Evolutionary conservation across 2,113 vertebrate species (phyloP).

Genomic region (Felis chaus): DNA sequence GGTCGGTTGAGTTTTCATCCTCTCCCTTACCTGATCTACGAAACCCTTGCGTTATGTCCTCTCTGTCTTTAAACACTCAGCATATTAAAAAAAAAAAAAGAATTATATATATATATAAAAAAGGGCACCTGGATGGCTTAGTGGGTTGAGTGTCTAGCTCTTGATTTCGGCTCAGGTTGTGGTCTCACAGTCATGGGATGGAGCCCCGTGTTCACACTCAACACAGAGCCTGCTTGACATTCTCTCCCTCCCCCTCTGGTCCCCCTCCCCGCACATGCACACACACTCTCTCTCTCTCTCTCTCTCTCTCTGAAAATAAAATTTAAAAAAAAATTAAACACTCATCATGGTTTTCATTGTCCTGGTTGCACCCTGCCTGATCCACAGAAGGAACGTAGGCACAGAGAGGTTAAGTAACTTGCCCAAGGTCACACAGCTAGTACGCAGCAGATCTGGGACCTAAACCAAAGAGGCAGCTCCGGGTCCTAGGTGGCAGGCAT

Average conservation of each 20-base stretch:
- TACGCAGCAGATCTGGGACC: background rate
- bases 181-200: too few species aligned
- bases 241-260: too few species aligned
- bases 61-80: background rate
- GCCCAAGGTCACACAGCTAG: background rate
- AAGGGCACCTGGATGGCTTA: too few species aligned
- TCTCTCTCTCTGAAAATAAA: too few species aligned
- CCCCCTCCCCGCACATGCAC: too few species aligned
- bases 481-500: rapidly evolving
- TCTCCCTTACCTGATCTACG: background rate
- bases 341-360: background rate
- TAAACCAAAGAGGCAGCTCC: background rate
- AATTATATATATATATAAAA: too few species aligned
- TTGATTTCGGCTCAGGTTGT: too few species aligned
- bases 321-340: background rate
- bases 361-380: background rate
- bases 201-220: too few species aligned
- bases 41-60: background rate
- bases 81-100: too few species aligned
- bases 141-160: too few species aligned
- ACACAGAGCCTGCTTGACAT: too few species aligned
- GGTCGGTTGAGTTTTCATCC: background rate
- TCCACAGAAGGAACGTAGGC: background rate
- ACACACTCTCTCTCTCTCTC: too few species aligned
- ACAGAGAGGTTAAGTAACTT: background rate